Percentiles rank a stretch among this genome's conserved stretches.
Evolutionary conservation across 2,888 invertebrate species (phyloP).

Genomic region (Tanytarsus gracilentus): DNA sequence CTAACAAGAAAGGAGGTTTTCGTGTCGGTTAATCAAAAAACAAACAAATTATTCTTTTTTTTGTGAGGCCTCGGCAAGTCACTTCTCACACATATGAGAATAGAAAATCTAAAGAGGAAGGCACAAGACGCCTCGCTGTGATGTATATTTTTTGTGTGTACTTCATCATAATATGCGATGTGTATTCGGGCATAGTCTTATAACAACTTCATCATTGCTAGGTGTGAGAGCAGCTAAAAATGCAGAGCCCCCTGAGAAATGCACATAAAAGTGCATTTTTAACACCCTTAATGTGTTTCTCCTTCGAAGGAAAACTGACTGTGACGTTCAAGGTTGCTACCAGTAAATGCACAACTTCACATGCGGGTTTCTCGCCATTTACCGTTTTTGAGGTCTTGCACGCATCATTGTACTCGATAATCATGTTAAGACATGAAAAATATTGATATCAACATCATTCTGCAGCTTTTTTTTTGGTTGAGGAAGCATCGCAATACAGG

Average conservation of each 20-base stretch:
- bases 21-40: conserved; percentile 20
- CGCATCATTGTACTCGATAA: neutral
- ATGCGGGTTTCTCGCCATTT: conserved; percentile 1
- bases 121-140: conserved; percentile 19
- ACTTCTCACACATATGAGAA: neutral
- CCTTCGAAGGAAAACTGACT: neutral
- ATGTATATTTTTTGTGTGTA: neutral
- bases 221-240: neutral
- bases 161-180: neutral
- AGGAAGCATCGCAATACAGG: neutral
- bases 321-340: conserved; percentile 16
- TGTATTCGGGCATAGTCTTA: neutral
- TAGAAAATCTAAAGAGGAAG: neutral
- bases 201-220: conserved; percentile 18
- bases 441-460: neutral
- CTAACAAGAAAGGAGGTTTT: neutral
- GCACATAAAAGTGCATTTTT: conserved; percentile 6
- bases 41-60: conserved; percentile 21
- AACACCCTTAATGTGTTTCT: conserved; percentile 21
- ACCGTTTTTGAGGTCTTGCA: neutral
- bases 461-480: neutral
- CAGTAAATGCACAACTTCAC: neutral
- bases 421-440: conserved; percentile 6
- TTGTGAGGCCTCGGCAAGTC: neutral
- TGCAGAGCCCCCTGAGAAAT: neutral